Percentiles rank a stretch among this genome's conserved stretches.
Conservation (phyloP, 2,113 vertebrate genomes). For the Enhydra lutris region DNA sequence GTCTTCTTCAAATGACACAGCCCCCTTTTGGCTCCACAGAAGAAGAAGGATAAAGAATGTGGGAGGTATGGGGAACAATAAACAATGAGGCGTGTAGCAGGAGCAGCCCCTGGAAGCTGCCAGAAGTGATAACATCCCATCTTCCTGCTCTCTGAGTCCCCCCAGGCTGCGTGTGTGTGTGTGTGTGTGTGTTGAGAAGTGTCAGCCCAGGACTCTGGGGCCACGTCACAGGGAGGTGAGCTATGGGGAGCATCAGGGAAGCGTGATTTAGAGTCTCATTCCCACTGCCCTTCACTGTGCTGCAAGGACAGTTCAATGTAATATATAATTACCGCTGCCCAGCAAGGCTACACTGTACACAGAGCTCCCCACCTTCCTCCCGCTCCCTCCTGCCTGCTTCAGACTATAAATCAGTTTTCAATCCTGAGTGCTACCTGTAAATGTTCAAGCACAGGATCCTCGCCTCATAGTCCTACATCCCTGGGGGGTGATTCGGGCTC, state of each 20-base stretch:
- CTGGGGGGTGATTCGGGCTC: conserved; percentile 30
- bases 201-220: conserved; percentile 22
- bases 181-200: neutral
- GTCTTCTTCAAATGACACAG: neutral
- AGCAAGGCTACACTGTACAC: conserved; percentile 47
- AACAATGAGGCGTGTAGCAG: neutral
- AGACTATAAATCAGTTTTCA: conserved; percentile 78
- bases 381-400: neutral
- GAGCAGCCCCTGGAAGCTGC: neutral
- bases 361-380: conserved; percentile 52
- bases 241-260: conserved; percentile 41
- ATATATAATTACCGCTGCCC: conserved; percentile 15
- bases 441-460: conserved; percentile 57
- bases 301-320: conserved; percentile 73
- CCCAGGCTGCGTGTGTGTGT: neutral
- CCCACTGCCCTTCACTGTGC: conserved; percentile 69
- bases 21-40: neutral
- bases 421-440: conserved; percentile 67
- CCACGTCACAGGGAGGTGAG: conserved; percentile 26
- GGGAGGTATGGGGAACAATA: neutral
- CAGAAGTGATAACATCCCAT: neutral
- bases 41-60: neutral
- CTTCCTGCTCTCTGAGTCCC: neutral
- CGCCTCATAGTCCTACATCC: conserved; percentile 48
- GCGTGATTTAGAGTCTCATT: conserved; percentile 68